phyloP scores from a whole-genome alignment of 2,888 invertebrate genomes.

The Serripes groenlandicus region DNA sequence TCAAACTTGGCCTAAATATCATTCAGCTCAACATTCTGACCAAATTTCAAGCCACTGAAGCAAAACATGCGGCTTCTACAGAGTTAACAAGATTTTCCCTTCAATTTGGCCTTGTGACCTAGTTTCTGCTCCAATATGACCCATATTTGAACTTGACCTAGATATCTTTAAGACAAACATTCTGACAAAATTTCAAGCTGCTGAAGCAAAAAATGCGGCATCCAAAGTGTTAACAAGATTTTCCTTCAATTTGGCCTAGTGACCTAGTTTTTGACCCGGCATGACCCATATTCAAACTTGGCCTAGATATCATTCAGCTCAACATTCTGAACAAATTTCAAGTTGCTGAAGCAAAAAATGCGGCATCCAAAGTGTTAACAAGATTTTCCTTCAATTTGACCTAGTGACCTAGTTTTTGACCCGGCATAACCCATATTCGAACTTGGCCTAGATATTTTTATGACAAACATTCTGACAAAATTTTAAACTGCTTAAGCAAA shows the following conservation, averaged over 20 bases:
- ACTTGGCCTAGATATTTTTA: background rate
- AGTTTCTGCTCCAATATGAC: background rate
- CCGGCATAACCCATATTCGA: background rate
- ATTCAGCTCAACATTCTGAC: no score
- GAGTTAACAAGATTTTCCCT: no score
- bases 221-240: background rate
- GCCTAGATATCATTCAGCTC: background rate
- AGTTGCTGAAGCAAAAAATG: background rate
- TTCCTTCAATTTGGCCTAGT: background rate
- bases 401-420: background rate
- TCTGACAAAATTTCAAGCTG: background rate
- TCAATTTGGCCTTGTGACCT: no score
- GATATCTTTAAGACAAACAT: background rate
- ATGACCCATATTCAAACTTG: background rate
- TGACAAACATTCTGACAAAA: background rate
- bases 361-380: background rate
- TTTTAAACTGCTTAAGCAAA: background rate
- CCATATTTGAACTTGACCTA: background rate
- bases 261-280: background rate
- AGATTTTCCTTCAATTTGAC: background rate
- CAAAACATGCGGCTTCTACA: no score
- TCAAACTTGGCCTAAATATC: no score
- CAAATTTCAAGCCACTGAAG: no score
- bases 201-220: no score
- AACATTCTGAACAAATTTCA: background rate